phyloP scores from a whole-genome alignment of 2,797 vertebrate species.

The Rhynchonycteris naso region DNA sequence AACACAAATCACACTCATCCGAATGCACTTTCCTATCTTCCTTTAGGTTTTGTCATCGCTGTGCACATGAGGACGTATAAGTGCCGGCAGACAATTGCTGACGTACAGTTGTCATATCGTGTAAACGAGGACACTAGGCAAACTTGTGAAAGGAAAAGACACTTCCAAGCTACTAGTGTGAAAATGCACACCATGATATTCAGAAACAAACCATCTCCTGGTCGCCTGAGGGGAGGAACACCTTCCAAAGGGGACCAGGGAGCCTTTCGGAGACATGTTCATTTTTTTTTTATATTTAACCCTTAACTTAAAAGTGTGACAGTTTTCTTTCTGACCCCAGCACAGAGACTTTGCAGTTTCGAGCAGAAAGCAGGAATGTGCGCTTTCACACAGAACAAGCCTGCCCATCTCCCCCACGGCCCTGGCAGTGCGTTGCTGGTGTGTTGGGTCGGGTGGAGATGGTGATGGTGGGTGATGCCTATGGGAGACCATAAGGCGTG shows the following conservation, averaged over 20 bases:
- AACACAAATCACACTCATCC: constrained; percentile 75
- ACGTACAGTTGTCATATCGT: constrained; percentile 79
- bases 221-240: constrained; percentile 28
- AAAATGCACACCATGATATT: constrained; percentile 69
- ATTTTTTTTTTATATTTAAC: neutral
- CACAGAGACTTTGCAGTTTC: constrained; percentile 44
- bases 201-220: constrained; percentile 64
- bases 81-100: constrained; percentile 82
- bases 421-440: constrained; percentile 81
- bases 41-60: constrained; percentile 81
- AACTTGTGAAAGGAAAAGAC: constrained; percentile 84
- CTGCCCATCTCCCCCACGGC: constrained; percentile 67
- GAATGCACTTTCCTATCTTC: constrained; percentile 65
- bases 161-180: constrained; percentile 80
- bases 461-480: constrained; percentile 78
- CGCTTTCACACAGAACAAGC: constrained; percentile 42
- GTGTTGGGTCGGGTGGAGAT: constrained; percentile 80
- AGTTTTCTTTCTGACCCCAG: constrained; percentile 57
- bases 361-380: constrained; percentile 46
- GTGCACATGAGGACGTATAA: constrained; percentile 81
- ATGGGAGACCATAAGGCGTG: constrained; percentile 81
- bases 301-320: constrained; percentile 29
- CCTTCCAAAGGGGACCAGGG: constrained; percentile 47
- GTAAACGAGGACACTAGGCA: constrained; percentile 86
- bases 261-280: neutral